Evolutionary conservation across 92 coral and sea anemone species (phyloP).

Genomic region (Siderastrea radians): DNA sequence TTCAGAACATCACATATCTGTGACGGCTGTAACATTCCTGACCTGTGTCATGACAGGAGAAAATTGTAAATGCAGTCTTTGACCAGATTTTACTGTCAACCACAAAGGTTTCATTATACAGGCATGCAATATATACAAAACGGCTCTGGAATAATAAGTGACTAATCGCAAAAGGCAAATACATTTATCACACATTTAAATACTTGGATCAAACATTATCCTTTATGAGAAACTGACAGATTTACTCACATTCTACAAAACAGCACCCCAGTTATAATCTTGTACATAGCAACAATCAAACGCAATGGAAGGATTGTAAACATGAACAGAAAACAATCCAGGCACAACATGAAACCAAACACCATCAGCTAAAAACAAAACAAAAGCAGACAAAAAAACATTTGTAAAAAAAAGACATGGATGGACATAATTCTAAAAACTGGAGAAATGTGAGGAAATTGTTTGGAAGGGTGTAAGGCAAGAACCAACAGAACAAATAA

Average conservation of each 20-base stretch:
- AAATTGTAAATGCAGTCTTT: not conserved
- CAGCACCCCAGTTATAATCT: conserved; percentile 79
- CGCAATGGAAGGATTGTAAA: conserved; percentile 96
- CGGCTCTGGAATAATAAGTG: not conserved
- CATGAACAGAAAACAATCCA: conserved; percentile 96
- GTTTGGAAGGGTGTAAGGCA: not conserved
- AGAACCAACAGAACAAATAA: not conserved
- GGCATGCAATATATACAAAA: no score
- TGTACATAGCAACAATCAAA: conserved; percentile 83
- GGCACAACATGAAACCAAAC: conserved; percentile 97
- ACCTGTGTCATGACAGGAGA: conserved; percentile 20
- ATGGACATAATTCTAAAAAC: not conserved
- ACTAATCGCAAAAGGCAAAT: not conserved
- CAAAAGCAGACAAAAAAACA: not conserved
- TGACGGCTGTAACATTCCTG: conserved; percentile 83
- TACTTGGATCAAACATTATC: not conserved
- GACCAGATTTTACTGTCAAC: not conserved
- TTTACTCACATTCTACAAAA: conserved; percentile 78
- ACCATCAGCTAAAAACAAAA: conserved; percentile 86
- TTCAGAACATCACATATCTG: conserved; percentile 87
- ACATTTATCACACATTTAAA: no score
- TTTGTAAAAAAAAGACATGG: not conserved
- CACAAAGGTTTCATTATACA: not conserved
- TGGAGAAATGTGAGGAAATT: not conserved
- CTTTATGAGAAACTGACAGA: not conserved